Percentiles rank a stretch among this genome's conserved stretches.
These are phyloP conservation scores for Mythimna vitellina DNA, from an alignment of 2,888 invertebrate species.

Conservation along the genomic window DNA sequence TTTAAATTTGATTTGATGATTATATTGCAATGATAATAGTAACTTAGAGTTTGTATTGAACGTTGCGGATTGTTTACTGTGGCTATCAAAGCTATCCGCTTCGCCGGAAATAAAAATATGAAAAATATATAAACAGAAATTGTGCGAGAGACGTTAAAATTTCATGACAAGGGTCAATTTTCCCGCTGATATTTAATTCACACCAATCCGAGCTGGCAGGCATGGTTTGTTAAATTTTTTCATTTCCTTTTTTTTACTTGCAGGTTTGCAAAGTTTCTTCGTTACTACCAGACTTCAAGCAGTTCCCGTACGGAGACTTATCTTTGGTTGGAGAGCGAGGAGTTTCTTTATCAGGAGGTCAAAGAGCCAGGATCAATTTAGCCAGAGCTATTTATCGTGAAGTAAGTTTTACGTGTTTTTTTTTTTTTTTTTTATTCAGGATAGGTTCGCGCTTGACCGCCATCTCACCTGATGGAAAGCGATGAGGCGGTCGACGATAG, in stretches of 20 bases:
- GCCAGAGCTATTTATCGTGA: slow-evolving; percentile 94
- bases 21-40: not conserved
- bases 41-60: not conserved
- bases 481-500: too few species aligned
- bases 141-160: slow-evolving; percentile 34
- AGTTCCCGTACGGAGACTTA: slow-evolving; percentile 94
- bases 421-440: too few species aligned
- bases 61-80: not conserved
- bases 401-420: slow-evolving; percentile 85
- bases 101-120: slow-evolving; percentile 11
- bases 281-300: slow-evolving; percentile 92
- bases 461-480: too few species aligned
- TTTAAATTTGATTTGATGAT: not conserved
- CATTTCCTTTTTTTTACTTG: slow-evolving; percentile 31
- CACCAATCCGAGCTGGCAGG: slow-evolving; percentile 31
- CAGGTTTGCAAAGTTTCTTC: slow-evolving; percentile 92
- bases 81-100: not conserved
- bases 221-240: slow-evolving; percentile 15
- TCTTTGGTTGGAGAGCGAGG: slow-evolving; percentile 96
- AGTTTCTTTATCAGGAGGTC: slow-evolving; percentile 95
- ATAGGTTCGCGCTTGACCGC: too few species aligned
- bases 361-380: slow-evolving; percentile 95
- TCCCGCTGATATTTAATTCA: slow-evolving; percentile 55
- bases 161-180: slow-evolving; percentile 47
- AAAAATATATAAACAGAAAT: slow-evolving; percentile 10